These are phyloP conservation scores for Amphiprion ocellaris DNA, from an alignment of 2,113 vertebrate genomes.

Conservation along the genomic window DNA sequence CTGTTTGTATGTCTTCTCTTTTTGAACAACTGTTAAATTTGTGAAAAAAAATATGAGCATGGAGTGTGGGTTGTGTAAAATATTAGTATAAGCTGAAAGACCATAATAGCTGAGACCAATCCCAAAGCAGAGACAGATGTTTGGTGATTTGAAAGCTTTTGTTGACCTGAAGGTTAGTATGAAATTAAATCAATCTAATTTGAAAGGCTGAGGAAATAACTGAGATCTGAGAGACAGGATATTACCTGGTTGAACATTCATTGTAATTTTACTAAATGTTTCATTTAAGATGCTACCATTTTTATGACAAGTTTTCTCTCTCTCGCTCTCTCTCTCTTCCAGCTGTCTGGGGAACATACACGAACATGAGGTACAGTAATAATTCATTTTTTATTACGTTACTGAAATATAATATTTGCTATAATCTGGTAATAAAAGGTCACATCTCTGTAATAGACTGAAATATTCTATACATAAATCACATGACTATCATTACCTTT, in stretches of 20 bases:
- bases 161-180: no score
- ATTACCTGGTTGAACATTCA: background rate
- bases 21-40: no score
- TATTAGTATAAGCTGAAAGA: no score
- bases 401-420: background rate
- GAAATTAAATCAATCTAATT: background rate
- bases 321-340: slow-evolving; percentile 64
- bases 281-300: slow-evolving; percentile 6
- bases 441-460: background rate
- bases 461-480: no score
- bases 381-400: background rate
- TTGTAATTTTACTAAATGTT: background rate
- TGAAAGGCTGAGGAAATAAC: background rate
- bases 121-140: background rate
- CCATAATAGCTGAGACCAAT: background rate
- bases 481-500: no score
- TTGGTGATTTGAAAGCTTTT: background rate
- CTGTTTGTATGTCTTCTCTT: no score
- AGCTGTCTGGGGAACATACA: slow-evolving; percentile 88
- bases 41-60: no score
- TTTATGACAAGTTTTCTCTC: slow-evolving; percentile 9
- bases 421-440: background rate
- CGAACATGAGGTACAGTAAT: slow-evolving; percentile 84
- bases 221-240: background rate
- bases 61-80: no score